These are phyloP conservation scores for Acleris literana DNA, from an alignment of 2,888 invertebrate genomes.

Conservation along the genomic window DNA sequence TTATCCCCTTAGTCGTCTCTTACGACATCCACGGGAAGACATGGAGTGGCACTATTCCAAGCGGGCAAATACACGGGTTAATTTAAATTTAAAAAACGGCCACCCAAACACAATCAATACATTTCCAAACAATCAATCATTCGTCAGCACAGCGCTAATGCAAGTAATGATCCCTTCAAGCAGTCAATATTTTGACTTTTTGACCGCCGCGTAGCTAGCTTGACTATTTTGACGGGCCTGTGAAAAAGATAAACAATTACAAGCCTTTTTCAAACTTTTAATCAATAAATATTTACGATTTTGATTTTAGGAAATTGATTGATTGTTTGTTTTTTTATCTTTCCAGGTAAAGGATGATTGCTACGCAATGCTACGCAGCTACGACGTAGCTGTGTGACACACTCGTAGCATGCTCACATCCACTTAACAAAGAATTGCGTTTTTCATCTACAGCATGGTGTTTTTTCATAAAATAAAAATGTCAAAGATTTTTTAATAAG, in stretches of 20 bases:
- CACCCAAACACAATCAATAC: slow-evolving; percentile 31
- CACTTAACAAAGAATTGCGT: too few species aligned
- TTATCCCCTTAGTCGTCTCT: too few species aligned
- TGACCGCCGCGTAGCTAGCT: slow-evolving; percentile 43
- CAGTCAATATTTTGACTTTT: slow-evolving; percentile 53
- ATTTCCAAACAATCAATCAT: slow-evolving; percentile 40
- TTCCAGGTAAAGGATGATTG: too few species aligned
- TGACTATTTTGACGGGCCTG: slow-evolving; percentile 37
- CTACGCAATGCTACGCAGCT: slow-evolving; percentile 1
- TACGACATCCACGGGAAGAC: too few species aligned
- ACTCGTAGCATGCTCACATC: background rate
- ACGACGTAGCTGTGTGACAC: slow-evolving; percentile 10
- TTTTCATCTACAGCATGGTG: too few species aligned
- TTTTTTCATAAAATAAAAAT: too few species aligned
- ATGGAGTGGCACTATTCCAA: too few species aligned
- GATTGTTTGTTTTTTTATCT: too few species aligned
- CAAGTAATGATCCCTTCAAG: slow-evolving; percentile 52
- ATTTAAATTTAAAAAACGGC: slow-evolving; percentile 1
- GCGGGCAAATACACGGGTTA: too few species aligned
- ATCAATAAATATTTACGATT: too few species aligned
- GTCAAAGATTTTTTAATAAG: too few species aligned
- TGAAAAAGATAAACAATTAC: slow-evolving; percentile 30
- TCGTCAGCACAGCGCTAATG: slow-evolving; percentile 47
- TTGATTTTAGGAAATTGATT: too few species aligned
- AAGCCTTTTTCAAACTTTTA: background rate